Conservation (phyloP, 2,888 invertebrate genomes). For the Parnassius apollo region DNA sequence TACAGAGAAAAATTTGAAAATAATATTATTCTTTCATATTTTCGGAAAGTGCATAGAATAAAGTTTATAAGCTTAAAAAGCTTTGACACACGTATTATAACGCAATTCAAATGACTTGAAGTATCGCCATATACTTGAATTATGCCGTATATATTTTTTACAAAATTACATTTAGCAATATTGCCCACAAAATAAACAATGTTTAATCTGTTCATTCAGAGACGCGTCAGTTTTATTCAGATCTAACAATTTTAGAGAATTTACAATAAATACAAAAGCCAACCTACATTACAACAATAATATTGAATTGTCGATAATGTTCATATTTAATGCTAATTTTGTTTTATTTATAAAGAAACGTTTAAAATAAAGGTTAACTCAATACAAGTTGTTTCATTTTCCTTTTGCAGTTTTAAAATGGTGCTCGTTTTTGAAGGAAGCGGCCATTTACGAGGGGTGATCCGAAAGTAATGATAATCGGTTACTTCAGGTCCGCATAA, state of each 20-base stretch:
- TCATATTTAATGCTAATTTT: conserved; percentile 62
- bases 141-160: no score
- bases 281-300: conserved; percentile 41
- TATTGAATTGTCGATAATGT: conserved; percentile 54
- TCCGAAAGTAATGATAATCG: no score
- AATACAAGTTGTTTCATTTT: conserved; percentile 31
- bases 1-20: no score
- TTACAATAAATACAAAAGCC: conserved; percentile 32
- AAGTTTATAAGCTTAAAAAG: no score
- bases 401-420: no score
- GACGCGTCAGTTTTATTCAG: conserved; percentile 1
- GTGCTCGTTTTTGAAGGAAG: no score
- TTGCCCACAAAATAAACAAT: neutral
- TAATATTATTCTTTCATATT: neutral
- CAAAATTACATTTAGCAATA: neutral
- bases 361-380: conserved; percentile 58
- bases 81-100: no score
- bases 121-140: no score
- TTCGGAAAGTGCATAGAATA: no score
- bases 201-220: neutral
- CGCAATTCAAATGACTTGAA: no score
- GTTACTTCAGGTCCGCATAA: no score
- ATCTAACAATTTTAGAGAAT: conserved; percentile 25
- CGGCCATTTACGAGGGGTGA: no score
- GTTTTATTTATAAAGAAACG: conserved; percentile 67